Percentiles rank a stretch among this genome's conserved stretches.
Evolutionary conservation across 2,113 vertebrate species (phyloP).

Genomic region (Pelmatolapia mariae): DNA sequence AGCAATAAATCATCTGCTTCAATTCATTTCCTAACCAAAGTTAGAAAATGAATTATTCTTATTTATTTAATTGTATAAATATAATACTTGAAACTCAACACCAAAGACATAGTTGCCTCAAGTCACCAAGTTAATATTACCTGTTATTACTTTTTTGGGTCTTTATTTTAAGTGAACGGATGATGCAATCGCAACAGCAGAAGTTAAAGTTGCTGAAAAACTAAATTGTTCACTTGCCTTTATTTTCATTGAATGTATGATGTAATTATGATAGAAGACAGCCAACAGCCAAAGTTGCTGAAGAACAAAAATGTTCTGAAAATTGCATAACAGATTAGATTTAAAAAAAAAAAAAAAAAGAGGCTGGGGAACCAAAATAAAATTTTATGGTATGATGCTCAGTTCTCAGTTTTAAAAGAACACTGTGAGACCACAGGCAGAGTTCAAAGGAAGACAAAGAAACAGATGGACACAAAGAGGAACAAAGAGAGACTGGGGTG

Average conservation of each 20-base stretch:
- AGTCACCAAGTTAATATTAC: not conserved
- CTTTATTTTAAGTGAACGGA: not conserved
- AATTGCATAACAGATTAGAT: not conserved
- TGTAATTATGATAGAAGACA: not conserved
- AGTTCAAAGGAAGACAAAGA: slow-evolving; percentile 43
- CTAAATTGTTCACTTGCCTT: not conserved
- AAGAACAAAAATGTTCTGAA: not conserved
- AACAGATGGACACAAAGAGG: slow-evolving; percentile 48
- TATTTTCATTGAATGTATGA: not conserved
- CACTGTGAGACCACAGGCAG: not conserved
- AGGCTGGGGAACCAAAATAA: not conserved
- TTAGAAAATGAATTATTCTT: not conserved
- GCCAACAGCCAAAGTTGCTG: not conserved
- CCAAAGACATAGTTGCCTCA: not conserved
- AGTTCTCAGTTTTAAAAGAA: slow-evolving; percentile 17
- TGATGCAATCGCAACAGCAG: not conserved
- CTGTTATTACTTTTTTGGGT: not conserved
- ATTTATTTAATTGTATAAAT: not conserved
- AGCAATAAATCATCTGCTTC: not conserved
- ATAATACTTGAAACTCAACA: not conserved
- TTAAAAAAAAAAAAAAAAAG: not conserved
- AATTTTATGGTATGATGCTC: not conserved
- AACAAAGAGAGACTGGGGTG: slow-evolving; percentile 15
- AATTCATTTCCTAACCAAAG: not conserved
- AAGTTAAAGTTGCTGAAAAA: not conserved